These are phyloP conservation scores for Gadopsis bispinosus DNA, from an alignment of 2,797 vertebrate genomes.

Conservation along the genomic window DNA sequence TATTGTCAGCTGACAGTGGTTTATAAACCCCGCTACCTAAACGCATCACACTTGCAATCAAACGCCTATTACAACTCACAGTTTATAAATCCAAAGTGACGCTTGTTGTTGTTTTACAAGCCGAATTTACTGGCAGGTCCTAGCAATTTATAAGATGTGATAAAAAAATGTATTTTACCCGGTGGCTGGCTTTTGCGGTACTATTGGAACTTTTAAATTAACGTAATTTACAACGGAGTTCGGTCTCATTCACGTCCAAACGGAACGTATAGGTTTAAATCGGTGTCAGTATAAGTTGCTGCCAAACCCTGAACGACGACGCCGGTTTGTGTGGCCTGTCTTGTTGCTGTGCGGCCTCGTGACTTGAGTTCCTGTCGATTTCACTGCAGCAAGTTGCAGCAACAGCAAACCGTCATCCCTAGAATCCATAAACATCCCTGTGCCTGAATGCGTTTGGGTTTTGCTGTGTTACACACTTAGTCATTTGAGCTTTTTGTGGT, in stretches of 20 bases:
- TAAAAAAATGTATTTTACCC: fast-evolving
- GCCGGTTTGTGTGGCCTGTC: not conserved
- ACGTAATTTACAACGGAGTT: not conserved
- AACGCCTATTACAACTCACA: not conserved
- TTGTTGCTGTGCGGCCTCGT: slow-evolving; percentile 25
- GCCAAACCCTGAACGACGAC: not conserved
- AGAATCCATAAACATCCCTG: not conserved
- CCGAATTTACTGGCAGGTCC: not conserved
- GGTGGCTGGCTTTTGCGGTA: no score
- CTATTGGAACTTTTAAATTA: not conserved
- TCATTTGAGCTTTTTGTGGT: not conserved
- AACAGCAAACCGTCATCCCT: not conserved
- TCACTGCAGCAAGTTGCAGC: not conserved
- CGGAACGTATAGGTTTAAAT: fast-evolving
- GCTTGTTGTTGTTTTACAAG: not conserved
- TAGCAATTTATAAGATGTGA: not conserved
- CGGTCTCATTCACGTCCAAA: not conserved
- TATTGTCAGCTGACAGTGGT: not conserved
- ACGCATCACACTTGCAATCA: not conserved
- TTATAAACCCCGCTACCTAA: not conserved
- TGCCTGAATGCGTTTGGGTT: not conserved
- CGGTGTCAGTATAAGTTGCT: not conserved
- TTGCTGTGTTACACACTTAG: not conserved
- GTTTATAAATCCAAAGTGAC: not conserved
- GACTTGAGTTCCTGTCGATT: slow-evolving; percentile 49